Conservation (phyloP, 1,140 invertebrate species). For the Rhyzopertha dominica region DNA sequence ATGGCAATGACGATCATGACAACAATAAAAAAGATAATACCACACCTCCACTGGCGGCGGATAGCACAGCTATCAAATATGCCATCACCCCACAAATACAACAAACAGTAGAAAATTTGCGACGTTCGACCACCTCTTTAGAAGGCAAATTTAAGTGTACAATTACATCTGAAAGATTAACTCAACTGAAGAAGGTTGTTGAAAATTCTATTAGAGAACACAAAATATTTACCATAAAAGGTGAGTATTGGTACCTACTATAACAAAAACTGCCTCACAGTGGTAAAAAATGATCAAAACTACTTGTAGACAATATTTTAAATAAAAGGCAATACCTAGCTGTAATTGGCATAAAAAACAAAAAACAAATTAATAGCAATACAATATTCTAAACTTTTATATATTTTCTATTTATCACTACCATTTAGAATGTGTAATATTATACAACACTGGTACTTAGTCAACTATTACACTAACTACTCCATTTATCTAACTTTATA, state of each 20-base stretch:
- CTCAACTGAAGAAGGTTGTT: constrained; percentile 46
- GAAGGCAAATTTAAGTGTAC: constrained; percentile 32
- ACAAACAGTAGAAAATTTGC: constrained; percentile 22
- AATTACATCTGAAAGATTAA: constrained; percentile 48
- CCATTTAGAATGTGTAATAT: no score
- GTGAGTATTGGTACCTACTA: constrained; percentile 38
- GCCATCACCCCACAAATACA: constrained; percentile 17
- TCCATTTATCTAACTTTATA: no score
- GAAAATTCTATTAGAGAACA: constrained; percentile 50
- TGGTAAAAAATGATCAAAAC: not conserved
- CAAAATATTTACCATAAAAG: constrained; percentile 50
- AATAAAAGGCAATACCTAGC: not conserved
- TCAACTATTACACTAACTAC: no score
- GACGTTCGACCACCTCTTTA: constrained; percentile 28
- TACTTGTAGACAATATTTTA: constrained; percentile 1
- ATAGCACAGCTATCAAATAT: constrained; percentile 19
- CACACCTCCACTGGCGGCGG: constrained; percentile 12
- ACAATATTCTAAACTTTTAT: no score
- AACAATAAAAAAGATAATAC: no score
- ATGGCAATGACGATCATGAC: no score
- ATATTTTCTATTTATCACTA: no score
- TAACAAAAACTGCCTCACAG: not conserved
- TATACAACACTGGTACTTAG: no score
- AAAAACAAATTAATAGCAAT: not conserved
- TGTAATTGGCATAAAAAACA: constrained; percentile 3